phyloP scores from a whole-genome alignment of 2,797 vertebrate species.

The Emys orbicularis region DNA sequence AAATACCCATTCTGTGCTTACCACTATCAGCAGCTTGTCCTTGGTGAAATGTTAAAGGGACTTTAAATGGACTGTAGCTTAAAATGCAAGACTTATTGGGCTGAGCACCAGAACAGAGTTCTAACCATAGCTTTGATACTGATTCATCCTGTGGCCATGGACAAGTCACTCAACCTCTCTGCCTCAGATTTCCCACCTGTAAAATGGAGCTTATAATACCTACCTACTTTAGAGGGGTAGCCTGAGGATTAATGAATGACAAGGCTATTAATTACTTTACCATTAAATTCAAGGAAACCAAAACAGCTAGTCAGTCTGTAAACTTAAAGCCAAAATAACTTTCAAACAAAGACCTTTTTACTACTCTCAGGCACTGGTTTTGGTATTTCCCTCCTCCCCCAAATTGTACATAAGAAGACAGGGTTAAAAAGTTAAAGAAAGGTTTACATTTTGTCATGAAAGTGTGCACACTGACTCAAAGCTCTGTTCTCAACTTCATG shows the following conservation, averaged over 20 bases:
- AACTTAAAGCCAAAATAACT: slow-evolving; percentile 14
- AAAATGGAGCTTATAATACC: slow-evolving; percentile 2
- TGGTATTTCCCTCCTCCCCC: neutral
- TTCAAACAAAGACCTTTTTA: neutral
- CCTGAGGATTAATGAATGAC: slow-evolving; percentile 9
- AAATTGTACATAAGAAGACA: neutral
- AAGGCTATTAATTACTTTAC: neutral
- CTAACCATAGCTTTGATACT: fast-evolving
- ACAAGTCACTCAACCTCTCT: neutral
- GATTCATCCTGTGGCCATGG: neutral
- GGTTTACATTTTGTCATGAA: neutral
- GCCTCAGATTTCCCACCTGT: neutral
- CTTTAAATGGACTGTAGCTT: neutral
- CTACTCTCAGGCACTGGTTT: neutral
- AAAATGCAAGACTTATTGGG: neutral
- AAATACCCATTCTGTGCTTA: neutral
- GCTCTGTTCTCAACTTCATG: neutral
- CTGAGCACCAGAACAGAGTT: neutral
- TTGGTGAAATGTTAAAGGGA: neutral
- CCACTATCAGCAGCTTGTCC: neutral
- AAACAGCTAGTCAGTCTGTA: neutral
- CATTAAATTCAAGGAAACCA: neutral
- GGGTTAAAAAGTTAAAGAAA: neutral
- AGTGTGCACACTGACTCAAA: neutral
- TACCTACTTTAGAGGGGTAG: slow-evolving; percentile 1